Evolutionary conservation across 2,797 vertebrate species (phyloP).

Genomic region (Chiroxiphia lanceolata): DNA sequence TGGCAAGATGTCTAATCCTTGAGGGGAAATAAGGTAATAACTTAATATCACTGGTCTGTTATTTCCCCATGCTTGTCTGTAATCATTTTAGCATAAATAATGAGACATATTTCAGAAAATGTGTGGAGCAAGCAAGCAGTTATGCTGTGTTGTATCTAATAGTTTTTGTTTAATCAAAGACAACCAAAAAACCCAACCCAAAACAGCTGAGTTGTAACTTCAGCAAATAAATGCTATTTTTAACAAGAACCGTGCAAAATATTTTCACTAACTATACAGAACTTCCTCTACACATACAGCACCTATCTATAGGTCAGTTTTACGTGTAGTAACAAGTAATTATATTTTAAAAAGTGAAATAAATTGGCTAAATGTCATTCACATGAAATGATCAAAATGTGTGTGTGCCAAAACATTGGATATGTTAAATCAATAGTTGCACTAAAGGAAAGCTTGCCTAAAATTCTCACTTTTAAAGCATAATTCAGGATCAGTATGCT

Average conservation of each 20-base stretch:
- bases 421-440: background rate
- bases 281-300: background rate
- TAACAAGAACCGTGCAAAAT: background rate
- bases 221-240: background rate
- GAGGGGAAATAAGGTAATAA: background rate
- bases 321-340: background rate
- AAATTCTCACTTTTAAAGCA: background rate
- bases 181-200: background rate
- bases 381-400: background rate
- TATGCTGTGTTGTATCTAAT: background rate
- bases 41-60: background rate
- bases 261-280: background rate
- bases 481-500: background rate
- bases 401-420: background rate
- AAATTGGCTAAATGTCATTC: background rate
- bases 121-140: background rate
- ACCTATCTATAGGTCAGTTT: background rate
- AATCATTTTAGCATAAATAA: background rate
- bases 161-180: background rate
- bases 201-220: background rate
- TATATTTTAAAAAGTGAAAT: background rate
- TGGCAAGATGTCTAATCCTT: background rate
- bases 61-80: background rate
- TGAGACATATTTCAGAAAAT: background rate
- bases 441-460: background rate